phyloP scores from a whole-genome alignment of 1,140 invertebrate genomes.

The Aphelenchoides fujianensis region DNA sequence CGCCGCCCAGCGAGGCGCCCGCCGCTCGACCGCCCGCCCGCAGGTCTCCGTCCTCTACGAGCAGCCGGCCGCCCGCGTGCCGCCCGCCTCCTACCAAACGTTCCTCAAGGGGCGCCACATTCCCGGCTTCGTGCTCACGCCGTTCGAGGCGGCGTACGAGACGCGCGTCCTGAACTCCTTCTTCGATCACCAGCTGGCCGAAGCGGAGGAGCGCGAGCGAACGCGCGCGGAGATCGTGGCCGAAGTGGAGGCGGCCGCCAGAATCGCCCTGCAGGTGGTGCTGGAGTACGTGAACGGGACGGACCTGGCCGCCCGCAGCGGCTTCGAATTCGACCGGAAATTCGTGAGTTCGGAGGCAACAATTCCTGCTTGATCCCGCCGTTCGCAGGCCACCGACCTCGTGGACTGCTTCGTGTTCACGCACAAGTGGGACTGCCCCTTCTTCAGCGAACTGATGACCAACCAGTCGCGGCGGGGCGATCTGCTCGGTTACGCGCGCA shows the following conservation, averaged over 20 bases:
- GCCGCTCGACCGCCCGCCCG: background rate
- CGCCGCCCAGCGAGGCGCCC: background rate
- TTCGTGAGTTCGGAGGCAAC: slow-evolving; percentile 14
- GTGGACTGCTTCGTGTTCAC: slow-evolving; percentile 12
- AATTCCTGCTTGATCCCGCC: background rate
- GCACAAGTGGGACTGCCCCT: slow-evolving; percentile 16
- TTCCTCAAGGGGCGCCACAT: background rate
- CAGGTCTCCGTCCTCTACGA: background rate
- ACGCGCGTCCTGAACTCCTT: slow-evolving; percentile 14
- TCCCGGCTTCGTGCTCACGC: slow-evolving; percentile 8
- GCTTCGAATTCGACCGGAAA: background rate
- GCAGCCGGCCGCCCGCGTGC: background rate
- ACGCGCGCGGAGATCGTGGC: background rate
- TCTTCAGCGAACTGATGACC: background rate
- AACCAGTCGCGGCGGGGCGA: background rate
- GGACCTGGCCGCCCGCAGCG: background rate
- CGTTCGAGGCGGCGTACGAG: slow-evolving; percentile 2
- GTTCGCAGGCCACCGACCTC: background rate
- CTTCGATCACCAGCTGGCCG: slow-evolving; percentile 4
- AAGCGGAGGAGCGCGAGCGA: background rate
- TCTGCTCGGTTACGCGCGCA: background rate
- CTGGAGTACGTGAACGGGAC: background rate
- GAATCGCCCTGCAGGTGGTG: background rate
- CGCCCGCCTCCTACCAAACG: background rate
- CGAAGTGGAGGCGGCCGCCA: background rate